These are phyloP conservation scores for Rhagonycha lutea DNA, from an alignment of 2,888 invertebrate genomes.

Conservation along the genomic window DNA sequence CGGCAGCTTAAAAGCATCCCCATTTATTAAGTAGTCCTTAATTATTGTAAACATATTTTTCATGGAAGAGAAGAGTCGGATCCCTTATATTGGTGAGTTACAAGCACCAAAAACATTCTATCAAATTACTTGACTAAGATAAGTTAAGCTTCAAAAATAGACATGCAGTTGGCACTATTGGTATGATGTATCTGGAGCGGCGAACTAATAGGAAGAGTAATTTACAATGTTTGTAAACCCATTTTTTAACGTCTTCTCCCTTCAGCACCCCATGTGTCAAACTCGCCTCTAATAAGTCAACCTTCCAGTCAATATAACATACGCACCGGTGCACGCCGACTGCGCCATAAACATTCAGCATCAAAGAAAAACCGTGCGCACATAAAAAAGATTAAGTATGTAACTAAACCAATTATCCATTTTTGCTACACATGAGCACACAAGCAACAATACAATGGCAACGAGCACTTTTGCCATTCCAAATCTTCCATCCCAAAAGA, in stretches of 20 bases:
- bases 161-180: slow-evolving; percentile 19
- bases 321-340: slow-evolving; percentile 40
- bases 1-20: slow-evolving; percentile 13
- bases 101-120: slow-evolving; percentile 12
- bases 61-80: neutral
- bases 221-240: slow-evolving; percentile 48
- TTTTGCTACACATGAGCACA: neutral
- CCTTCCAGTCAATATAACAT: slow-evolving; percentile 43
- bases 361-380: neutral
- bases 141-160: slow-evolving; percentile 12
- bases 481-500: neutral
- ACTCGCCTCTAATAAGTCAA: slow-evolving; percentile 53
- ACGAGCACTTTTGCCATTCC: neutral
- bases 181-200: slow-evolving; percentile 25
- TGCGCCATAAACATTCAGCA: slow-evolving; percentile 2
- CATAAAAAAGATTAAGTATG: slow-evolving; percentile 7
- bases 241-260: slow-evolving; percentile 50
- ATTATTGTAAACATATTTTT: slow-evolving; percentile 23
- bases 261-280: slow-evolving; percentile 55
- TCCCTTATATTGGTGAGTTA: slow-evolving; percentile 8
- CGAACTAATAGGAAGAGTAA: slow-evolving; percentile 36
- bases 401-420: neutral
- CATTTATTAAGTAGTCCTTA: slow-evolving; percentile 14
- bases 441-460: neutral
- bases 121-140: slow-evolving; percentile 10